Evolutionary conservation across 2,113 vertebrate species (phyloP).

Genomic region (Callorhinus ursinus): DNA sequence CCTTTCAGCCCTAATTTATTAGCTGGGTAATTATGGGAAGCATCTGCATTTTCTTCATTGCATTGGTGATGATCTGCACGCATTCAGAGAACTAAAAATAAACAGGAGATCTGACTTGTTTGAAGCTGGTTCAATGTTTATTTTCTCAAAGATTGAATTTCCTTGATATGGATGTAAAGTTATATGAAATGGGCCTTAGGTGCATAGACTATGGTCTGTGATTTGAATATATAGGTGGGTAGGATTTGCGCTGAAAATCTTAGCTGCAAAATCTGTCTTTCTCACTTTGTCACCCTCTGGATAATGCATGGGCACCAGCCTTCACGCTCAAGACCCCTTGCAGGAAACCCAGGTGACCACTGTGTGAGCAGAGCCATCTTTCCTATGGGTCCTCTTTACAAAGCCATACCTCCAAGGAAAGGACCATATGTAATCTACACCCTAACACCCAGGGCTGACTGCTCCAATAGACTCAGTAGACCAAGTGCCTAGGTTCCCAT

Average conservation of each 20-base stretch:
- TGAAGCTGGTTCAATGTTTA: neutral
- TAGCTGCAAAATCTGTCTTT: neutral
- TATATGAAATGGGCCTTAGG: neutral
- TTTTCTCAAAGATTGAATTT: constrained; percentile 27
- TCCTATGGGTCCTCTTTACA: neutral
- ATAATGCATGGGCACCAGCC: neutral
- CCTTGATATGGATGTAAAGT: neutral
- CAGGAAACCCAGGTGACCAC: neutral
- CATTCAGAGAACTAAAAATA: constrained; percentile 58
- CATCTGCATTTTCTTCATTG: constrained; percentile 27
- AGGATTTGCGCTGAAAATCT: neutral
- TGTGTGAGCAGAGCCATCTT: neutral
- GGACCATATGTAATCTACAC: neutral
- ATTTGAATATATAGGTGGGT: neutral
- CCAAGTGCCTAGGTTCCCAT: neutral
- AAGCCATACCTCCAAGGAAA: neutral
- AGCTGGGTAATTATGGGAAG: neutral
- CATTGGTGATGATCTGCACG: neutral
- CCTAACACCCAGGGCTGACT: neutral
- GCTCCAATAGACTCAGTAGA: neutral
- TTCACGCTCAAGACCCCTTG: neutral
- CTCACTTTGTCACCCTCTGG: neutral
- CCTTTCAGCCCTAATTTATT: constrained; percentile 22
- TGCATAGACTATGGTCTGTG: neutral
- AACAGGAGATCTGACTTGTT: constrained; percentile 14